Conservation (phyloP, 2,888 invertebrate genomes). For the Pseudococcus longispinus region DNA sequence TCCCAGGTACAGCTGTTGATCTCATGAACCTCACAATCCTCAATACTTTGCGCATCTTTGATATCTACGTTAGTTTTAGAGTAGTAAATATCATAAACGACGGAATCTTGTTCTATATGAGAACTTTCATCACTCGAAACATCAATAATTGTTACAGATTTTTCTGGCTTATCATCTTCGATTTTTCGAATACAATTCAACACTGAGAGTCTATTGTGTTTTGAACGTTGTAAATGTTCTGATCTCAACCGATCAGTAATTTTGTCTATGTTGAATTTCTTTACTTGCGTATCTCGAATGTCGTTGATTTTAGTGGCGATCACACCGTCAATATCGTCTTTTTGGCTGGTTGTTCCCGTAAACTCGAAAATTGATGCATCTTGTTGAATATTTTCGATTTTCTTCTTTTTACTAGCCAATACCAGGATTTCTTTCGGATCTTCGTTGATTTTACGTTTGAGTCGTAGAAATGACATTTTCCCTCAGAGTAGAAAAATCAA, state of each 20-base stretch:
- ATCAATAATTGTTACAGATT: conserved; percentile 36
- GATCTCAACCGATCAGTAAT: neutral
- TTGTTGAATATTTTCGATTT: conserved; percentile 20
- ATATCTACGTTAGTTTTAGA: neutral
- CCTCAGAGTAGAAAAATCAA: neutral
- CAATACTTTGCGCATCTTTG: neutral
- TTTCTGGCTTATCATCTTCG: neutral
- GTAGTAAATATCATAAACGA: conserved; percentile 53
- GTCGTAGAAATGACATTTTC: conserved; percentile 35
- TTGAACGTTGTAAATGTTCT: conserved; percentile 16
- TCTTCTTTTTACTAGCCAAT: conserved; percentile 23
- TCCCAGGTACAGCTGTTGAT: neutral
- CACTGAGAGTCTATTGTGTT: conserved; percentile 8
- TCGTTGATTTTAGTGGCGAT: neutral
- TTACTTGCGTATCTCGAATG: neutral
- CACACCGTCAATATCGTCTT: conserved; percentile 33
- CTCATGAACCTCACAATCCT: conserved; percentile 1
- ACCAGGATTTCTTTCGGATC: conserved; percentile 47
- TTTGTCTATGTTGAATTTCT: conserved; percentile 34
- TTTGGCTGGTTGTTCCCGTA: neutral
- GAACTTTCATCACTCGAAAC: neutral
- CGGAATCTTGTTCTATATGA: conserved; percentile 22
- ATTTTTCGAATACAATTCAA: conserved; percentile 12
- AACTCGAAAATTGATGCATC: conserved; percentile 43
- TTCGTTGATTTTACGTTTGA: conserved; percentile 44